These are phyloP conservation scores for Erethizon dorsatum DNA, from an alignment of 2,797 vertebrate species.

Conservation along the genomic window DNA sequence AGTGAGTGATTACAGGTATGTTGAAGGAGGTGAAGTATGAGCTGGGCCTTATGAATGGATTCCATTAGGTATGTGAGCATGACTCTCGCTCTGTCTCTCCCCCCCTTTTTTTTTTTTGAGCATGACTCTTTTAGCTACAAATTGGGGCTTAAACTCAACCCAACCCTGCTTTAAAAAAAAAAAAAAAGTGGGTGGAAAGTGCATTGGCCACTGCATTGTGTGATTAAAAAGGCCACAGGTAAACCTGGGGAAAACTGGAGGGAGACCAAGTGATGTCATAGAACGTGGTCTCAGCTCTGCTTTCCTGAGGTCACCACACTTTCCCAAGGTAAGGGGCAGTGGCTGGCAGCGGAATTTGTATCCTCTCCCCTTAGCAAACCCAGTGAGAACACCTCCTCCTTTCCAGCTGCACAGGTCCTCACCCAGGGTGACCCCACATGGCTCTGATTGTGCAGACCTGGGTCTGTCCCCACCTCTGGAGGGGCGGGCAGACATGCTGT, in stretches of 20 bases:
- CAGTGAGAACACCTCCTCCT: neutral
- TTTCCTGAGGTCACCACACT: neutral
- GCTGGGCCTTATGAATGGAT: neutral
- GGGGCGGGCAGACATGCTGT: neutral
- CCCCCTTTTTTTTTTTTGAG: neutral
- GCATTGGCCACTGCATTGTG: neutral
- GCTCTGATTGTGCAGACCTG: neutral
- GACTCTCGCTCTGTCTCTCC: neutral
- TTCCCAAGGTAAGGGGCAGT: neutral
- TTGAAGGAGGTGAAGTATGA: neutral
- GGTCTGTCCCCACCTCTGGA: neutral
- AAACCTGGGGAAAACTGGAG: neutral
- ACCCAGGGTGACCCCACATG: rapidly evolving
- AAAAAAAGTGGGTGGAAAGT: neutral
- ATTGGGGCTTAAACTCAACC: neutral
- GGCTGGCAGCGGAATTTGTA: neutral
- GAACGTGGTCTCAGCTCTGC: neutral
- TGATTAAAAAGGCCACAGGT: conserved; percentile 1
- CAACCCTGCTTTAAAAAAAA: neutral
- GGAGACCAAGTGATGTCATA: neutral
- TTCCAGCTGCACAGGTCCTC: neutral
- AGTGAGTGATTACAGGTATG: neutral
- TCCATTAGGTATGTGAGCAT: neutral
- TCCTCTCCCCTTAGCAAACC: neutral
- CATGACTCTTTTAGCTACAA: neutral